Conservation (phyloP, 37 sponge, comb jelly and placozoan species). For the Cliona cf. orientalis region DNA sequence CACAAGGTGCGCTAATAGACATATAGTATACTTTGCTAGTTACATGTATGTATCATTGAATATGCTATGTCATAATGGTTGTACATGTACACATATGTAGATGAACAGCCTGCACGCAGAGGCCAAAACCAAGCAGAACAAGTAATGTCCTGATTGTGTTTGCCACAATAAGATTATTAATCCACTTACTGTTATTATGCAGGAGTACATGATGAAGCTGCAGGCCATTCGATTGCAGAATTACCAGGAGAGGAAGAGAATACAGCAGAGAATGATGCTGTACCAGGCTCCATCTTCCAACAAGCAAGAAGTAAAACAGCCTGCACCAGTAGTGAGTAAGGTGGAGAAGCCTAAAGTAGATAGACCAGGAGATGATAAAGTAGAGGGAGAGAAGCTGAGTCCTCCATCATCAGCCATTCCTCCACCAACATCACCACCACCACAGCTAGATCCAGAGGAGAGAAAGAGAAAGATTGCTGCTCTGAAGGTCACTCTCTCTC, state of each 20-base stretch:
- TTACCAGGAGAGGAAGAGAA: slow-evolving; percentile 80
- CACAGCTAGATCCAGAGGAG: slow-evolving; percentile 66
- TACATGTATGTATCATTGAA: too few relatives aligned
- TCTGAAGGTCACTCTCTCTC: slow-evolving; percentile 69
- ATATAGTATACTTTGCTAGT: too few relatives aligned
- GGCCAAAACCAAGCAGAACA: too few relatives aligned
- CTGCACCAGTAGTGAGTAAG: too few relatives aligned
- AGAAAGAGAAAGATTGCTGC: slow-evolving; percentile 91
- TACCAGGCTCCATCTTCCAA: neutral
- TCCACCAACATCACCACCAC: neutral
- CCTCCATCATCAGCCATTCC: neutral
- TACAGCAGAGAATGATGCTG: slow-evolving; percentile 58
- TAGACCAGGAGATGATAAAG: too few relatives aligned
- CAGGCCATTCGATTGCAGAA: slow-evolving; percentile 89
- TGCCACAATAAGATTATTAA: neutral
- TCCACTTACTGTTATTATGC: neutral
- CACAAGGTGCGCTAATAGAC: neutral
- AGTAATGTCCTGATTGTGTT: neutral
- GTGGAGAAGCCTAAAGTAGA: too few relatives aligned
- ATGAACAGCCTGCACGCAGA: too few relatives aligned
- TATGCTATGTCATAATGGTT: too few relatives aligned
- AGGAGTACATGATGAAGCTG: slow-evolving; percentile 88
- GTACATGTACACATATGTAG: too few relatives aligned
- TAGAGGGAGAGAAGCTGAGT: neutral
- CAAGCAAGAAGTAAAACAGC: neutral